phyloP scores from a whole-genome alignment of 2,113 vertebrate species.

The Oreocharis arfaki region DNA sequence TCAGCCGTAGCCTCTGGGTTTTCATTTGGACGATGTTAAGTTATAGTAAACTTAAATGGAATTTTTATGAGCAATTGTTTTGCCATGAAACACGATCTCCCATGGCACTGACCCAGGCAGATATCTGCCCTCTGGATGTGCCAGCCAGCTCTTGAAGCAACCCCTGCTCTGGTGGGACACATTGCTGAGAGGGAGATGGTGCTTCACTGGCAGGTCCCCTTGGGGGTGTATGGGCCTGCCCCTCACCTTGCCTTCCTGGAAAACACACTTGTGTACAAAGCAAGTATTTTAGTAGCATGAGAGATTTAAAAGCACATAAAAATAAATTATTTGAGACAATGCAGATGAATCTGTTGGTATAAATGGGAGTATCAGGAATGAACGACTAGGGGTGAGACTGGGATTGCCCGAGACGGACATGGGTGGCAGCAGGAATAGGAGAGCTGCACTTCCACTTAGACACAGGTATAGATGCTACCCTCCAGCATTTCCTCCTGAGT shows the following conservation, averaged over 20 bases:
- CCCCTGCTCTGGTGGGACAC: not conserved
- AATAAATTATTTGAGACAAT: not conserved
- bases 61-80: constrained; percentile 52
- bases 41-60: constrained; percentile 44
- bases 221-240: not conserved
- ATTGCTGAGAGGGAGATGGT: not conserved
- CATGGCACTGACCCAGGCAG: not conserved
- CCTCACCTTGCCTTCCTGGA: not conserved
- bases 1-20: constrained; percentile 29
- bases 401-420: not conserved
- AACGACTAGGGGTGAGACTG: accelerated
- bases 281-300: not conserved
- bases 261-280: not conserved
- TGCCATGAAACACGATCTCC: not conserved
- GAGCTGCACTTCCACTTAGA: not conserved
- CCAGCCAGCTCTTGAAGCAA: not conserved
- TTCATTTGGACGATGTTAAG: constrained; percentile 45
- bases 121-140: not conserved
- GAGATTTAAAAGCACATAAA: not conserved
- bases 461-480: accelerated
- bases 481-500: not conserved
- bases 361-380: not conserved
- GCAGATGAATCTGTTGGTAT: not conserved
- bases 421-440: not conserved
- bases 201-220: not conserved